These are phyloP conservation scores for Drosophila fulvimacula DNA, from an alignment of 2,888 invertebrate genomes.

Conservation along the genomic window DNA sequence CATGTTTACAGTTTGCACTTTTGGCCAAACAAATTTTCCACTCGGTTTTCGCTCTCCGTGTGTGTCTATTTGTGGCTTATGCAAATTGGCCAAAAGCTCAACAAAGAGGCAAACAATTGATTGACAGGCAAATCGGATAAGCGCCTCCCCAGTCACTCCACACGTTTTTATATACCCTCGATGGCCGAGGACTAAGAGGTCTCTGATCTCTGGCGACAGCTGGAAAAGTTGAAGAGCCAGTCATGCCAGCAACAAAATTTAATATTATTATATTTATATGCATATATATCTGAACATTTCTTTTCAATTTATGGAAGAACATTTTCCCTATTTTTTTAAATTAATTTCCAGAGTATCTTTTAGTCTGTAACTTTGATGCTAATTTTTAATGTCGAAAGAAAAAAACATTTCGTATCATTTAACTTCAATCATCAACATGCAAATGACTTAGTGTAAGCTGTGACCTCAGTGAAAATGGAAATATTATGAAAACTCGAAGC, in stretches of 20 bases:
- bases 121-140: conserved; percentile 48
- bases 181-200: not conserved
- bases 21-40: conserved; percentile 32
- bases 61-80: conserved; percentile 29
- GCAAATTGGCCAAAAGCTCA: conserved; percentile 38
- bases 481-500: conserved; percentile 28
- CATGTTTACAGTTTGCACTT: conserved; percentile 29
- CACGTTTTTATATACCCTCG: conserved; percentile 15
- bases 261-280: no score
- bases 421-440: conserved; percentile 21
- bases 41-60: not conserved
- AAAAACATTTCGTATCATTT: conserved; percentile 17
- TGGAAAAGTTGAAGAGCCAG: not conserved
- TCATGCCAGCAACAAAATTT: no score
- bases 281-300: no score
- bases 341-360: no score
- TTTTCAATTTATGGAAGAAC: no score
- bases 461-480: conserved; percentile 16
- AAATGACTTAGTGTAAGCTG: conserved; percentile 17
- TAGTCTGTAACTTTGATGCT: no score
- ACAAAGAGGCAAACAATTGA: conserved; percentile 29
- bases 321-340: no score
- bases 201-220: not conserved
- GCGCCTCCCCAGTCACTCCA: conserved; percentile 3
- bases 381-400: not conserved